Evolutionary conservation across 2,797 vertebrate species (phyloP).

Genomic region (Manis crassicaudata): DNA sequence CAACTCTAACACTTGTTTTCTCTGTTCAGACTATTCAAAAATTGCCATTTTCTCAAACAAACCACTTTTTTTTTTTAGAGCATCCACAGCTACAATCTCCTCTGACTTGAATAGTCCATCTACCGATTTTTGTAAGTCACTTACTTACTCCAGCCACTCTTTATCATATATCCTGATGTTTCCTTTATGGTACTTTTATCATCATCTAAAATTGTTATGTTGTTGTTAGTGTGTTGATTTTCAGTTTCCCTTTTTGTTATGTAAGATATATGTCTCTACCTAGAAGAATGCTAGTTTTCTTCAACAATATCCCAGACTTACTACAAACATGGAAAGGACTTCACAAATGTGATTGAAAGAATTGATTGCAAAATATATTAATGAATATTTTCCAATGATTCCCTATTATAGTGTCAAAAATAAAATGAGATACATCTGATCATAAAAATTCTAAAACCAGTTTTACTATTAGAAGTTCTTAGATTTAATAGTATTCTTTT

Average conservation of each 20-base stretch:
- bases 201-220: background rate
- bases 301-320: background rate
- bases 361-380: background rate
- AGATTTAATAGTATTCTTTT: background rate
- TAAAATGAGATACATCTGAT: background rate
- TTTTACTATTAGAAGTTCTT: conserved; percentile 8
- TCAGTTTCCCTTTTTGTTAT: background rate
- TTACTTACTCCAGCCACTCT: accelerated
- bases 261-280: no score
- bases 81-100: background rate
- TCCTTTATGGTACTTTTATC: no score
- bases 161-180: no score
- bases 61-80: background rate
- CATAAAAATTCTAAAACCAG: background rate
- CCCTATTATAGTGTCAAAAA: background rate
- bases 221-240: background rate
- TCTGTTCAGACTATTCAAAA: background rate
- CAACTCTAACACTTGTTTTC: background rate
- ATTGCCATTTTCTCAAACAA: background rate
- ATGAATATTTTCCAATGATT: background rate
- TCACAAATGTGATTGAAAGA: background rate
- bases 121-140: background rate
- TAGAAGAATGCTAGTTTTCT: background rate
- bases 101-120: background rate
- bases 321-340: background rate